Conservation (phyloP, 2,797 vertebrate species). For the Parauchenoglanis ngamensis region DNA sequence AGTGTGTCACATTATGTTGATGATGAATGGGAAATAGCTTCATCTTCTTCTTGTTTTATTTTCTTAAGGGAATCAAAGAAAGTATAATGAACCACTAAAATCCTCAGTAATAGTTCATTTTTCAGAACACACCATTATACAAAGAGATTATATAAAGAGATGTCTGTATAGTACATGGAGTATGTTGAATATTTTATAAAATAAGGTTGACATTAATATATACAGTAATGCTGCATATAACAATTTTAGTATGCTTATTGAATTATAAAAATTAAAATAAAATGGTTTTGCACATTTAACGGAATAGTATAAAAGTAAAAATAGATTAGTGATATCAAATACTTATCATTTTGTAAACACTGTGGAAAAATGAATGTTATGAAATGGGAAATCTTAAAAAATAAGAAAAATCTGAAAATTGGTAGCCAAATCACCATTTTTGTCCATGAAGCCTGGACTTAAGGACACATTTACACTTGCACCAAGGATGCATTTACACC, state of each 20-base stretch:
- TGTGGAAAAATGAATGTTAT: neutral
- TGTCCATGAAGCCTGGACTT: neutral
- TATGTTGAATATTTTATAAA: neutral
- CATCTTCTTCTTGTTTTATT: no score
- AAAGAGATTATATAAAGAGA: neutral
- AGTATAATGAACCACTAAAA: neutral
- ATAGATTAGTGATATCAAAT: neutral
- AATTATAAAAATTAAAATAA: neutral
- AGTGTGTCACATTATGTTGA: neutral
- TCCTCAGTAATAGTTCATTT: neutral
- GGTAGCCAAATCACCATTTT: neutral
- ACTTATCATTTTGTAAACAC: neutral
- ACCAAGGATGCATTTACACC: constrained; percentile 12
- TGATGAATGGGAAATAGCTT: neutral
- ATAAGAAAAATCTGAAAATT: neutral
- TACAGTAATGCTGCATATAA: neutral
- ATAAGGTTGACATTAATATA: neutral
- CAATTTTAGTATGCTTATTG: neutral
- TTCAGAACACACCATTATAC: neutral
- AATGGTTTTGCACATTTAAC: neutral
- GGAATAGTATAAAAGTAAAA: neutral
- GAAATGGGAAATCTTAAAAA: neutral
- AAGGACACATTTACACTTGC: neutral
- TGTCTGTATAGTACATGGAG: neutral
- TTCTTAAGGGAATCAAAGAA: no score